These are phyloP conservation scores for Dromaius novaehollandiae DNA, from an alignment of 2,113 vertebrate genomes.

Conservation along the genomic window DNA sequence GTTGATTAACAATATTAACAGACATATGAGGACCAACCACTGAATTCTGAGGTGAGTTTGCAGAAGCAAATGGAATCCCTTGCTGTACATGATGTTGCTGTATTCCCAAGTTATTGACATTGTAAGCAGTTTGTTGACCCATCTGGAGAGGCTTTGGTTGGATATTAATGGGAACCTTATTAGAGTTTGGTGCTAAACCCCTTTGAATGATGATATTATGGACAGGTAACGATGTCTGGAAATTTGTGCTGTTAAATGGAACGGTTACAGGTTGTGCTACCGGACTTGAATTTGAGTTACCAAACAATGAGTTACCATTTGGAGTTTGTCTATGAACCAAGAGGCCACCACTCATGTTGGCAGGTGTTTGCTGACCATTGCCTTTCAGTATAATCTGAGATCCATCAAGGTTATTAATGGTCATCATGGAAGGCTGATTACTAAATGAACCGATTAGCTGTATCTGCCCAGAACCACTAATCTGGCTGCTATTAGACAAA, in stretches of 20 bases:
- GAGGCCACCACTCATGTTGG: slow-evolving; percentile 80
- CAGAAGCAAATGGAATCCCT: slow-evolving; percentile 79
- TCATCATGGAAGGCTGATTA: slow-evolving; percentile 91
- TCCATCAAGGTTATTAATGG: slow-evolving; percentile 93
- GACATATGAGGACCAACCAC: slow-evolving; percentile 82
- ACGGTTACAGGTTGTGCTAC: slow-evolving; percentile 89
- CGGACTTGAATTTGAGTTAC: slow-evolving; percentile 81
- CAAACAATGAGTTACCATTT: slow-evolving; percentile 85
- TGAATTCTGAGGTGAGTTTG: slow-evolving; percentile 79
- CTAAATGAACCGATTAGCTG: slow-evolving; percentile 94
- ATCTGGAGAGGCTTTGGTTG: slow-evolving; percentile 94
- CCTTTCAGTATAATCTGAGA: slow-evolving; percentile 92
- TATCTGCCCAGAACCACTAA: slow-evolving; percentile 88
- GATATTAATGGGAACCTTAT: slow-evolving; percentile 88
- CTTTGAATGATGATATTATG: slow-evolving; percentile 99
- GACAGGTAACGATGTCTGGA: slow-evolving; percentile 88
- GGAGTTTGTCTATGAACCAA: slow-evolving; percentile 83
- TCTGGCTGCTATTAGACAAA: slow-evolving; percentile 86
- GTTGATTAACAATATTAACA: slow-evolving; percentile 82
- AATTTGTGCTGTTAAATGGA: slow-evolving; percentile 92
- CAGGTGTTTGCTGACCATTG: slow-evolving; percentile 79
- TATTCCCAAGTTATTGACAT: slow-evolving; percentile 82
- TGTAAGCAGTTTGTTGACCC: slow-evolving; percentile 90
- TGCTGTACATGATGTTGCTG: slow-evolving; percentile 82
- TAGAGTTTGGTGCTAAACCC: slow-evolving; percentile 85